These are phyloP conservation scores for Holothuria glaberrima DNA, from an alignment of 35 echinoderm and acorn worm genomes.

Conservation along the genomic window DNA sequence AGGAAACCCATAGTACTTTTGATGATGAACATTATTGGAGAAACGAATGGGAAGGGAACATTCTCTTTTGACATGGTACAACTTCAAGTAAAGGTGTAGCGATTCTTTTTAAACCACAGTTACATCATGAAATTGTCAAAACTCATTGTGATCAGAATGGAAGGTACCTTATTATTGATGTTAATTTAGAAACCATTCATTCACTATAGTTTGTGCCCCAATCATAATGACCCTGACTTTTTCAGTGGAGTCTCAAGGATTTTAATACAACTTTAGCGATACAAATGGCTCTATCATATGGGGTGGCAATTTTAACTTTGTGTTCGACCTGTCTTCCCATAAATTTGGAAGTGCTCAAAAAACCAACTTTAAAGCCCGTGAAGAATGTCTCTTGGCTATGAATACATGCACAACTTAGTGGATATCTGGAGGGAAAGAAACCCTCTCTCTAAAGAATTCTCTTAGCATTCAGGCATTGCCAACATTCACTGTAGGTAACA, in stretches of 20 bases:
- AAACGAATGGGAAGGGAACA: slow-evolving; percentile 6
- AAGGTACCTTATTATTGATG: neutral
- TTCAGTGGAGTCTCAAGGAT: neutral
- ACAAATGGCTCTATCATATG: neutral
- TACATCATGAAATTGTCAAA: neutral
- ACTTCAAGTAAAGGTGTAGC: neutral
- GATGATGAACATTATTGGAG: neutral
- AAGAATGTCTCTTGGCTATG: neutral
- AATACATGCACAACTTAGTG: neutral
- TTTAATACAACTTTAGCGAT: neutral
- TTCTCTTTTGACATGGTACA: neutral
- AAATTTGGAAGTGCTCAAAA: neutral
- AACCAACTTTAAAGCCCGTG: slow-evolving; percentile 31
- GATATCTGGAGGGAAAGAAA: slow-evolving; percentile 46
- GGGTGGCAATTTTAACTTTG: slow-evolving; percentile 47
- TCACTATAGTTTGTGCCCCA: slow-evolving; percentile 16
- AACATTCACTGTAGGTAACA: neutral
- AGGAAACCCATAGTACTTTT: slow-evolving; percentile 5
- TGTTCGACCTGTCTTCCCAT: slow-evolving; percentile 9
- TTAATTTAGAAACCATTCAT: neutral
- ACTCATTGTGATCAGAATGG: slow-evolving; percentile 6
- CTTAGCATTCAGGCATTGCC: neutral
- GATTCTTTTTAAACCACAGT: neutral
- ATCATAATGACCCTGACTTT: neutral
- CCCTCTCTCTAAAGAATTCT: too few species aligned